These are phyloP conservation scores for Drosophila nigricruria DNA, from an alignment of 2,888 invertebrate species.

Conservation along the genomic window DNA sequence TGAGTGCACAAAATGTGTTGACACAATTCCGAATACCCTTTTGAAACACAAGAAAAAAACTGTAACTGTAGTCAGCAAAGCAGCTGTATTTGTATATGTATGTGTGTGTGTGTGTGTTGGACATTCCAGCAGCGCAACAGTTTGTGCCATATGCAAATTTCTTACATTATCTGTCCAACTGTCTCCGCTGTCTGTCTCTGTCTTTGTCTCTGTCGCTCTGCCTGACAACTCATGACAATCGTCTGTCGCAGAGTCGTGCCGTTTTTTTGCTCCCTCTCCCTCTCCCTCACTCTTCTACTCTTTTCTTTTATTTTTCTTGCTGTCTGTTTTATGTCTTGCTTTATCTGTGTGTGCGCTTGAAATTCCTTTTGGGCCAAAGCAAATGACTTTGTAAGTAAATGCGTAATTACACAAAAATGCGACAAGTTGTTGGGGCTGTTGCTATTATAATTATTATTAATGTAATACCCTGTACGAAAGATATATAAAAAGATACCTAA, in stretches of 20 bases:
- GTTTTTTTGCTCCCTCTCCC: slow-evolving; percentile 40
- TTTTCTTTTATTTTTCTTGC: slow-evolving; percentile 26
- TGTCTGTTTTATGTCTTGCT: slow-evolving; percentile 45
- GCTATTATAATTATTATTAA: slow-evolving; percentile 22
- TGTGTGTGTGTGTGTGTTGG: slow-evolving; percentile 43
- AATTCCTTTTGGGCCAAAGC: slow-evolving; percentile 67
- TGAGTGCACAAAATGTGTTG: slow-evolving; percentile 63
- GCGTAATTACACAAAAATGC: slow-evolving; percentile 78
- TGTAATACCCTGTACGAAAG: slow-evolving; percentile 18
- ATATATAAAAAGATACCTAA: neutral
- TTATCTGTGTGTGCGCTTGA: slow-evolving; percentile 55
- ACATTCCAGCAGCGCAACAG: slow-evolving; percentile 78
- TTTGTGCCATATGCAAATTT: slow-evolving; percentile 78
- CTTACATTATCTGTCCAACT: slow-evolving; percentile 68
- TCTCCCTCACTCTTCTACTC: neutral
- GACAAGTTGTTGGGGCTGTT: slow-evolving; percentile 59
- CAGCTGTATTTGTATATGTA: slow-evolving; percentile 40
- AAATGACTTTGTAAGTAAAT: slow-evolving; percentile 67
- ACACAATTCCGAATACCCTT: slow-evolving; percentile 78
- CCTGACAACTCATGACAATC: slow-evolving; percentile 75
- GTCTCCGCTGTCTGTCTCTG: slow-evolving; percentile 10
- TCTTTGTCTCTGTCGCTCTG: slow-evolving; percentile 21
- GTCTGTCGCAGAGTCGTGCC: slow-evolving; percentile 62
- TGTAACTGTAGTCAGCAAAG: slow-evolving; percentile 49
- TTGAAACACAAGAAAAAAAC: slow-evolving; percentile 24